These are phyloP conservation scores for Trachops cirrhosus DNA, from an alignment of 2,797 vertebrate genomes.

Conservation along the genomic window DNA sequence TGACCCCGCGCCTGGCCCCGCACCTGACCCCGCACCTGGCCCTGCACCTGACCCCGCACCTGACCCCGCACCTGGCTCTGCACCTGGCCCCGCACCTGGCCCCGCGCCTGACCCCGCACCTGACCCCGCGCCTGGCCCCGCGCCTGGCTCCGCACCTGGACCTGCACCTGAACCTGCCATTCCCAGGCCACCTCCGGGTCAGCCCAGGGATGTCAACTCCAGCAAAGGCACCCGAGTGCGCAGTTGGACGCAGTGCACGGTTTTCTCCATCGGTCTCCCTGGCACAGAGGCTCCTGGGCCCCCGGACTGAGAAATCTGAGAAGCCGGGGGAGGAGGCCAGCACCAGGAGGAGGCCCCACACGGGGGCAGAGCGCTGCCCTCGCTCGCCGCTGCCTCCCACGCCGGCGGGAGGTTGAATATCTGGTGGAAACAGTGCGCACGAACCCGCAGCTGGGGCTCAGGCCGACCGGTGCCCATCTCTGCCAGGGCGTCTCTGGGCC, in stretches of 20 bases:
- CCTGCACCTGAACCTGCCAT: neutral
- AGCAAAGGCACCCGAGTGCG: rapidly evolving
- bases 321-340: rapidly evolving
- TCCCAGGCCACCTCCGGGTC: too few species aligned
- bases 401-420: neutral
- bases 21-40: neutral
- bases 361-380: rapidly evolving
- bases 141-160: too few species aligned
- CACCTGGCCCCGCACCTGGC: too few species aligned
- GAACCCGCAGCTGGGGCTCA: too few species aligned
- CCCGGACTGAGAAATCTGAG: neutral
- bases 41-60: too few species aligned
- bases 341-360: neutral
- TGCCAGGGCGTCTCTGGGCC: rapidly evolving
- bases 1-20: too few species aligned
- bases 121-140: neutral
- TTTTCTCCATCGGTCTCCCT: neutral
- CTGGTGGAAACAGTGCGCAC: rapidly evolving
- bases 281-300: neutral
- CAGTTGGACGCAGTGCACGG: neutral
- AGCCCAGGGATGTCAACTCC: rapidly evolving
- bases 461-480: rapidly evolving
- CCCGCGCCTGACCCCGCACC: neutral
- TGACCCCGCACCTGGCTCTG: neutral
- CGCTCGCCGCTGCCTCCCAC: rapidly evolving